Evolutionary conservation across 1,140 invertebrate species (phyloP).

Genomic region (Drosophila miranda): DNA sequence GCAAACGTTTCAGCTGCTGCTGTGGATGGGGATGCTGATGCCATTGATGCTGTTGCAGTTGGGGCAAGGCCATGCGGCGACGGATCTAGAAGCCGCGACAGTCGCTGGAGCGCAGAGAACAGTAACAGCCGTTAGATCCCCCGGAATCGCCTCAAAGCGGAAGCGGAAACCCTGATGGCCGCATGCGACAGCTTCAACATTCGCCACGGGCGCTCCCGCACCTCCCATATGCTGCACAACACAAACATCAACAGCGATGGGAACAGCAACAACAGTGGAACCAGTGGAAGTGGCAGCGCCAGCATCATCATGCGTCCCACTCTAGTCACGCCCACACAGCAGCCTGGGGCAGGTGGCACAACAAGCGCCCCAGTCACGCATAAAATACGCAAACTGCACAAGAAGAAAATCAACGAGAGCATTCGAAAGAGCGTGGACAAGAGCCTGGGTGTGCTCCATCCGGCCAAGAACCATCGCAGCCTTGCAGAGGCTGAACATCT

Average conservation of each 20-base stretch:
- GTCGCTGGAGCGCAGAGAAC: background rate
- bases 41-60: constrained; percentile 5
- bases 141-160: constrained; percentile 61
- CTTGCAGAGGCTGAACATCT: constrained; percentile 71
- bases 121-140: constrained; percentile 18
- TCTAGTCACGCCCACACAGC: constrained; percentile 35
- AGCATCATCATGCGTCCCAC: constrained; percentile 3
- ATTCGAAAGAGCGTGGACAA: constrained; percentile 78
- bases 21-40: constrained; percentile 19
- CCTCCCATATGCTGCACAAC: constrained; percentile 53
- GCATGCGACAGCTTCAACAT: constrained; percentile 72
- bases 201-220: constrained; percentile 77
- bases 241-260: constrained; percentile 10
- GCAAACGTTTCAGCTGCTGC: constrained; percentile 16
- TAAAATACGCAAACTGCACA: constrained; percentile 80
- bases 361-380: constrained; percentile 68
- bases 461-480: constrained; percentile 71
- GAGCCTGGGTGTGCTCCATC: constrained; percentile 60
- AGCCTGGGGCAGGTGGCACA: constrained; percentile 23
- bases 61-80: constrained; percentile 27
- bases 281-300: background rate
- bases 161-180: constrained; percentile 56
- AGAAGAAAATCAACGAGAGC: constrained; percentile 82
- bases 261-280: constrained; percentile 7
- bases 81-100: constrained; percentile 7